Conservation (phyloP, 1,140 invertebrate species). For the Cataglyphis hispanica region DNA sequence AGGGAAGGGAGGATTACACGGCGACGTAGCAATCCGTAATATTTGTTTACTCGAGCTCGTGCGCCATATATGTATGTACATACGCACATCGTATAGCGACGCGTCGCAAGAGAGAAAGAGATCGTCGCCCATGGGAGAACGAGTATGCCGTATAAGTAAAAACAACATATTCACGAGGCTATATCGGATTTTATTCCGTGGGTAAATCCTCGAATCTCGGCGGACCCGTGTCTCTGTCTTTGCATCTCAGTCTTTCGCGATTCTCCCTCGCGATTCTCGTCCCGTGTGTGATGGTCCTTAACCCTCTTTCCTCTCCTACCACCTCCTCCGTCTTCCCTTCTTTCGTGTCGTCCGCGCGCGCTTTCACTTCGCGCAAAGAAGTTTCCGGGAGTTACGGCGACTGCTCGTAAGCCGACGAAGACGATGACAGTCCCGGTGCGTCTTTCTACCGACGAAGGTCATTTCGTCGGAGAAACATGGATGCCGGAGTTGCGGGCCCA, state of each 20-base stretch:
- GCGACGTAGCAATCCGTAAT: constrained; percentile 36
- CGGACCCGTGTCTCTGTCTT: constrained; percentile 50
- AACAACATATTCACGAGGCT: constrained; percentile 76
- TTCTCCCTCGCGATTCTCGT: constrained; percentile 37
- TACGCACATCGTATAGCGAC: constrained; percentile 5
- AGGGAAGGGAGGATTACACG: not conserved
- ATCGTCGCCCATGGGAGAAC: constrained; percentile 52
- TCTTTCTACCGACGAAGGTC: constrained; percentile 63
- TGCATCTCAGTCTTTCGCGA: constrained; percentile 34
- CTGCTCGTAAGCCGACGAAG: constrained; percentile 64
- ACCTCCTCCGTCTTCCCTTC: not conserved
- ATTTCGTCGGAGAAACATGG: constrained; percentile 45
- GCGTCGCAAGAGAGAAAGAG: not conserved
- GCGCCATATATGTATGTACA: not conserved
- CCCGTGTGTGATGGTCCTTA: constrained; percentile 27
- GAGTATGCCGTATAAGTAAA: constrained; percentile 1
- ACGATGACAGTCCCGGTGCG: constrained; percentile 56
- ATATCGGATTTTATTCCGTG: constrained; percentile 78
- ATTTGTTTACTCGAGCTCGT: constrained; percentile 56
- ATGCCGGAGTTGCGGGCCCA: constrained; percentile 21
- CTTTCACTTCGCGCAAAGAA: constrained; percentile 47
- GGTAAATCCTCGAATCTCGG: constrained; percentile 75
- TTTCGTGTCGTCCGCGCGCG: constrained; percentile 19
- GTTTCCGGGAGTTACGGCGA: constrained; percentile 68
- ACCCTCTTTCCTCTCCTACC: not conserved